Conservation (phyloP, 2,797 vertebrate genomes). For the Crax fasciolata region DNA sequence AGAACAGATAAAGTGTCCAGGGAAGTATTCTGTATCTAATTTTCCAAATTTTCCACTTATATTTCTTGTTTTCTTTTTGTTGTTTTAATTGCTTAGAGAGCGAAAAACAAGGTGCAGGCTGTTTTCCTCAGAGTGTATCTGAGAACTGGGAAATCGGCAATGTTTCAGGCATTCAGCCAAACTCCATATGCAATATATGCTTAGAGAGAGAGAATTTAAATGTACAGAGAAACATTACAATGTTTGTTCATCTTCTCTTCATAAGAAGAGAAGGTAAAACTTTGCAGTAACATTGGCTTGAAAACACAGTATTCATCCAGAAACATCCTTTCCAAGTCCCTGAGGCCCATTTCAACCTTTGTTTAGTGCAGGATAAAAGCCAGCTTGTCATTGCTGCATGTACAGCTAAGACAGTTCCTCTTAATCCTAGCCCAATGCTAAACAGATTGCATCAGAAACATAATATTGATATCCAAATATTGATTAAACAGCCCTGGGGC, state of each 20-base stretch:
- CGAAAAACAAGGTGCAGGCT: not conserved
- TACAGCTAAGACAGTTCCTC: not conserved
- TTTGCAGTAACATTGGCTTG: not conserved
- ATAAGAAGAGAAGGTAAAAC: not conserved
- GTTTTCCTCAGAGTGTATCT: not conserved
- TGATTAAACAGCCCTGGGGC: not conserved
- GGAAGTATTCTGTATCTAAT: not conserved
- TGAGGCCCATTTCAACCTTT: not conserved
- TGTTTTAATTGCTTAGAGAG: not conserved
- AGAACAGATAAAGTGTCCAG: not conserved
- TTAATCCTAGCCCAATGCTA: not conserved
- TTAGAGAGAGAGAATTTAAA: not conserved
- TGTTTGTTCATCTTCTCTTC: not conserved
- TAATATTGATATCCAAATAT: not conserved
- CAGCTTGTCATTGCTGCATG: not conserved
- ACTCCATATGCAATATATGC: not conserved
- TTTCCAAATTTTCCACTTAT: not conserved
- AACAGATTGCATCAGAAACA: conserved; percentile 16
- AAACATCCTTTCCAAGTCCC: not conserved
- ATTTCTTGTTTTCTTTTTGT: not conserved
- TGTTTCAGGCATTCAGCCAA: conserved; percentile 1
- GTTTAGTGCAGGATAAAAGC: not conserved
- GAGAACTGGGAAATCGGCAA: not conserved
- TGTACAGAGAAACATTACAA: not conserved
- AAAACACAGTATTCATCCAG: not conserved